Evolutionary conservation across 2,113 vertebrate species (phyloP), one percentile per base, ranked within the genome.

Genomic region (Cercopithecus mona): DNA sequence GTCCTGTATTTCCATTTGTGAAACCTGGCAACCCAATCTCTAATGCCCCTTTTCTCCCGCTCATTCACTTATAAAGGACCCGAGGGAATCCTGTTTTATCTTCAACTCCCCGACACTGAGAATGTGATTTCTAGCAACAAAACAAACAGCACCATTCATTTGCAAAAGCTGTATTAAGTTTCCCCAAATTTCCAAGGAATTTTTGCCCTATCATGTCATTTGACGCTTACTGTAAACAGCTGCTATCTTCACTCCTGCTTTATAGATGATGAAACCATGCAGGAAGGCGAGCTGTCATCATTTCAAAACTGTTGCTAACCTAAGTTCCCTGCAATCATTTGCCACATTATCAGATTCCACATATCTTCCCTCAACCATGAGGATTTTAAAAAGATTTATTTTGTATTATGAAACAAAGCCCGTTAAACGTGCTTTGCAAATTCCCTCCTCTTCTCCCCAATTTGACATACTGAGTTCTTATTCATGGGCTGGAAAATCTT

Each of bases 221-320:
- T 5, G 88, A 75, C 1, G 35, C 9, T 72, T 1, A 35, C 27
- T 82, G 57, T 61, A 55, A 90, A n/a, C 0, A 52, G 61, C 48
- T 4, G 61, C 48, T 4, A 7, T 70, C 45, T 32, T 45, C 50
- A 16, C 14, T n/a, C 68, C 22, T 12, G 22, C 57, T 43, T 32
- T 38, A 6, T 0, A 43, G 82, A 45, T 2, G 1, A 61, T 23
- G 52, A 78, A 17, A 68, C 50, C 23, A 5, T 0, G 70, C 17
- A 35, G 27, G 75, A 4, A 68, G 48, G 12, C 0, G 25, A 23
- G 68, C 40, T 16, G 68, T 20, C 87, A 35, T 2, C 35, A 1
- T 6, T 17, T 70, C 43, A 8, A 32, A 22, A 5, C 20, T 2
- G 27, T 27, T 38, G 27, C 32, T 25, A 1, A 6, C 30, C 59